phyloP scores from a whole-genome alignment of 2,888 invertebrate genomes.

The Carpatolechia fugitivella region DNA sequence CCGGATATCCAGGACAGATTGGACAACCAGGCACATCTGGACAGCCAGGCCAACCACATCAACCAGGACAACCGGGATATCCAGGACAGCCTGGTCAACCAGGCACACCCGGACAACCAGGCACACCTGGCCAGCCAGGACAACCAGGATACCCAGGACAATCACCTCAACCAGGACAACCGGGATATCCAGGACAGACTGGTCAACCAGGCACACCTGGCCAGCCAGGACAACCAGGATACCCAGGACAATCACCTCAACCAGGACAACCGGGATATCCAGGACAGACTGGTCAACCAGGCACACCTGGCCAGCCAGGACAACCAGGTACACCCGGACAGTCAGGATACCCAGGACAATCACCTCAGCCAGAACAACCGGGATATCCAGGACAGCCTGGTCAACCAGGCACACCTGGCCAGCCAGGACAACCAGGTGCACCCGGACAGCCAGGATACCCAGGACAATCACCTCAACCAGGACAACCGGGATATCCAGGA shows the following conservation, averaged over 20 bases:
- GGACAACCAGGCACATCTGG: slow-evolving; percentile 45
- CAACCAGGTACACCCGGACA: slow-evolving; percentile 52
- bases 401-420: too few species aligned
- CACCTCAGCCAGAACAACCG: too few species aligned
- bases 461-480: too few species aligned
- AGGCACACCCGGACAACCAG: slow-evolving; percentile 23
- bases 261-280: slow-evolving; percentile 24
- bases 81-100: too few species aligned
- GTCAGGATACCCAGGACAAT: slow-evolving; percentile 25
- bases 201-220: slow-evolving; percentile 35
- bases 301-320: slow-evolving; percentile 49
- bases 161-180: slow-evolving; percentile 17
- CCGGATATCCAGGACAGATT: slow-evolving; percentile 24
- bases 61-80: slow-evolving; percentile 21
- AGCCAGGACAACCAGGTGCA: too few species aligned
- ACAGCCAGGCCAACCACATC: slow-evolving; percentile 21
- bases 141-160: slow-evolving; percentile 29
- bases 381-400: too few species aligned
- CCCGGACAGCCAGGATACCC: too few species aligned
- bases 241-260: slow-evolving; percentile 22
- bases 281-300: slow-evolving; percentile 46
- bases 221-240: slow-evolving; percentile 33
- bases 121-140: slow-evolving; percentile 24
- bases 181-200: too few species aligned
- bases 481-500: too few species aligned